phyloP scores from a whole-genome alignment of 1,140 invertebrate genomes.

The Heliconius hermathena region DNA sequence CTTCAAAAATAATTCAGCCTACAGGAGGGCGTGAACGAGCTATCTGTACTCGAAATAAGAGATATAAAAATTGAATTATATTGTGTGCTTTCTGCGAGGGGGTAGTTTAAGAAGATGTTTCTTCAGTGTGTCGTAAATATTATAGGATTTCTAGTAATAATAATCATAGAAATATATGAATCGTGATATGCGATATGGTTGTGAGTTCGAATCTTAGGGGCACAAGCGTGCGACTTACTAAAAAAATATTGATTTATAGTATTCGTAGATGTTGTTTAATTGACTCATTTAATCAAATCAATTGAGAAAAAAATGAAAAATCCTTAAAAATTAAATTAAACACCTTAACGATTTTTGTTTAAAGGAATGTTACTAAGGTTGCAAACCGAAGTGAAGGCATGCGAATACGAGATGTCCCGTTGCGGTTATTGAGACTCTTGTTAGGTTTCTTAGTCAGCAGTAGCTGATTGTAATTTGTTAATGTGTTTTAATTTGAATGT shows the following conservation, averaged over 20 bases:
- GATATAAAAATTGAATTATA: constrained; percentile 31
- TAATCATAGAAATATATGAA: no score
- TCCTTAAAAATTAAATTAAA: neutral
- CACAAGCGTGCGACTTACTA: no score
- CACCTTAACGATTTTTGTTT: neutral
- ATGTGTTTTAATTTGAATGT: neutral
- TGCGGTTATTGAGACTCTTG: constrained; percentile 21
- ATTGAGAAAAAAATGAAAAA: neutral
- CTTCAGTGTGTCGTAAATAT: neutral
- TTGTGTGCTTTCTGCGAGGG: neutral
- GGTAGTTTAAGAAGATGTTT: constrained; percentile 7
- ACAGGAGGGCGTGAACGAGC: constrained; percentile 21
- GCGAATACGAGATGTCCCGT: constrained; percentile 17
- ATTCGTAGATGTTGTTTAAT: no score
- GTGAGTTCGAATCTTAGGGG: no score
- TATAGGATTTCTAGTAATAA: neutral
- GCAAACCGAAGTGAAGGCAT: neutral
- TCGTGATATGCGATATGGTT: no score
- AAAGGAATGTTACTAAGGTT: neutral
- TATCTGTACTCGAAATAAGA: constrained; percentile 29
- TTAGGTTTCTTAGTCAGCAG: constrained; percentile 12
- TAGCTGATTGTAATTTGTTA: neutral
- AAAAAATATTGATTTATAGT: no score
- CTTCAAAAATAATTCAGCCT: constrained; percentile 33
- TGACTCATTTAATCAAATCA: no score